Evolutionary conservation across 92 coral and sea anemone genomes (phyloP).

Genomic region (Siderastrea radians): DNA sequence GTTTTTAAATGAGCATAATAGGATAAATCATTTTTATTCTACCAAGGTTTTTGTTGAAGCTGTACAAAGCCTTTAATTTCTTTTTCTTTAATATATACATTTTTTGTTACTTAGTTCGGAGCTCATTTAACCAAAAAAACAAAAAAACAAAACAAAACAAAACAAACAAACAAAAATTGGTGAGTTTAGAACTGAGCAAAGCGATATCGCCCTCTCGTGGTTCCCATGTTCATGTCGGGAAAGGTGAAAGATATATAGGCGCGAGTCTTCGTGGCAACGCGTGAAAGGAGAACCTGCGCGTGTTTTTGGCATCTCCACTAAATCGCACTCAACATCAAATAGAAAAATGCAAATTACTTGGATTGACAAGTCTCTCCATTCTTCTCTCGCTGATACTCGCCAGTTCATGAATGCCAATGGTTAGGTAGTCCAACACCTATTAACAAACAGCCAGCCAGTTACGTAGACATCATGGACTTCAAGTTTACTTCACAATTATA

Average conservation of each 20-base stretch:
- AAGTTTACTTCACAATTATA: neutral
- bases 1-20: no score
- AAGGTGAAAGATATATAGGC: no score
- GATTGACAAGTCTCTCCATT: slow-evolving; percentile 89
- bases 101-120: no score
- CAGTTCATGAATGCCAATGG: slow-evolving; percentile 95
- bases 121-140: neutral
- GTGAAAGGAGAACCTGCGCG: no score
- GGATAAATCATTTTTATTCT: no score
- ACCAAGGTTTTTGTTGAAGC: no score
- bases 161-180: neutral
- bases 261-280: no score
- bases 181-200: neutral
- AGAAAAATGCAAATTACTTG: slow-evolving; percentile 63
- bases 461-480: neutral
- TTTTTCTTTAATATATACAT: no score
- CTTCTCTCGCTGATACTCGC: slow-evolving; percentile 95
- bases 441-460: neutral
- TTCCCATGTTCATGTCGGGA: no score
- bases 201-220: neutral
- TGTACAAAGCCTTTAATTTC: no score
- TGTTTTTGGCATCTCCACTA: no score
- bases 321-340: neutral
- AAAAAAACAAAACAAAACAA: neutral
- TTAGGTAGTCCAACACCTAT: slow-evolving; percentile 93